Evolutionary conservation across 1,140 invertebrate genomes (phyloP).

Genomic region (Bacillus rossius): DNA sequence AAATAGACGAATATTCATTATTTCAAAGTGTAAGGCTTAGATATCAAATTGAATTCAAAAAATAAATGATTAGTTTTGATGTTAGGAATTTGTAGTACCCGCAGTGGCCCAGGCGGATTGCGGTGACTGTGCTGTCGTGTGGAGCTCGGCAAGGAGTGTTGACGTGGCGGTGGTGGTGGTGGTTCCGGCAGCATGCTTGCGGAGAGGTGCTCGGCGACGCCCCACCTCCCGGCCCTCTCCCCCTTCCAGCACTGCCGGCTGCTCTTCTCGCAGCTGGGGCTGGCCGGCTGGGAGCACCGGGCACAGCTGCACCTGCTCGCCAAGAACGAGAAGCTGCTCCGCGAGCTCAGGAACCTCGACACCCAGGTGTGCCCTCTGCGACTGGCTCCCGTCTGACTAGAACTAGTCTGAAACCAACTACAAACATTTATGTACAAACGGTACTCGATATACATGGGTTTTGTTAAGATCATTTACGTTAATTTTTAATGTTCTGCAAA

Average conservation of each 20-base stretch:
- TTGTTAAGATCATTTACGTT: not conserved
- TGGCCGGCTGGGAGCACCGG: slow-evolving; percentile 85
- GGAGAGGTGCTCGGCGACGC: not conserved
- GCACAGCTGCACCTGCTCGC: slow-evolving; percentile 78
- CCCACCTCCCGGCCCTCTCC: slow-evolving; percentile 27
- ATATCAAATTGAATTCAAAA: too few species aligned
- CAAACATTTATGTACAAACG: not conserved
- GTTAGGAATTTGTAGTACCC: too few species aligned
- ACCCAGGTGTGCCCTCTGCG: slow-evolving; percentile 67
- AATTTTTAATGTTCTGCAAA: too few species aligned
- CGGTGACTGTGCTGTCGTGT: too few species aligned
- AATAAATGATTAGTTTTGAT: too few species aligned
- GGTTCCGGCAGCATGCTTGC: not conserved
- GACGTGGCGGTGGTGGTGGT: too few species aligned
- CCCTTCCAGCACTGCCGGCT: slow-evolving; percentile 81
- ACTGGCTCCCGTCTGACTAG: too few species aligned
- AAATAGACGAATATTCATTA: too few species aligned
- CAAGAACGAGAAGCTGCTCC: slow-evolving; percentile 83
- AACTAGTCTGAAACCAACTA: too few species aligned
- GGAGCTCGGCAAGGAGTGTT: too few species aligned
- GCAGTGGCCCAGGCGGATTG: too few species aligned
- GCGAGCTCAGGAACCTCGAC: slow-evolving; percentile 91
- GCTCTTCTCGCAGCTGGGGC: slow-evolving; percentile 84
- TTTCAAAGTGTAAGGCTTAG: too few species aligned
- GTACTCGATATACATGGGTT: not conserved